A percentile compares a stretch with the other conserved stretches of the same genome.
These are phyloP conservation scores for Bubo blakistoni DNA, from an alignment of 2,113 vertebrate genomes.

Conservation along the genomic window DNA sequence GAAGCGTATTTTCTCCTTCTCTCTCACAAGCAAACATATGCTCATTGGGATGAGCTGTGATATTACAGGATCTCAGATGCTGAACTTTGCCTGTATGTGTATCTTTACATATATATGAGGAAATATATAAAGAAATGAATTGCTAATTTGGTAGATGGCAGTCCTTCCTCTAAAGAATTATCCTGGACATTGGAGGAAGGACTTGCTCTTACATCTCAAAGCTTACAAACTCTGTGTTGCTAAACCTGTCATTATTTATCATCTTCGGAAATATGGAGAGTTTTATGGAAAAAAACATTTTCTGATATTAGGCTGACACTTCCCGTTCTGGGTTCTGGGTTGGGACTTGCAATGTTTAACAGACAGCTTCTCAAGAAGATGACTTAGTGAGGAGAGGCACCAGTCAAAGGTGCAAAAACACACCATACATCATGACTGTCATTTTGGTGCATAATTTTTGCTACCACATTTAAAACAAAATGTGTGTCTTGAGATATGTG, in stretches of 20 bases:
- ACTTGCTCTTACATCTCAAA: not conserved
- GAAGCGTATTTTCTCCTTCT: not conserved
- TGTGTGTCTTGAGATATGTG: not conserved
- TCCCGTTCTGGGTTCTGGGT: not conserved
- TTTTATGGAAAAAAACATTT: not conserved
- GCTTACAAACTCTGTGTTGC: not conserved
- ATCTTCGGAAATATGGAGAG: not conserved
- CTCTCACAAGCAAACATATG: not conserved
- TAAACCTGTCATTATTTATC: not conserved
- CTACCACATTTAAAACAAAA: not conserved
- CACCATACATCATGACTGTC: rapidly evolving
- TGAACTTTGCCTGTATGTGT: not conserved
- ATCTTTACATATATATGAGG: not conserved
- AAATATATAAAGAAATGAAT: not conserved
- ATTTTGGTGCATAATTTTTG: not conserved
- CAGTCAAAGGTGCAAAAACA: not conserved
- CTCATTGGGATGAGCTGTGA: not conserved
- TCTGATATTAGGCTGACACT: not conserved
- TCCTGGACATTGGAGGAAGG: not conserved
- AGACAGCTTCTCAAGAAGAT: not conserved
- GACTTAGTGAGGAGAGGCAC: not conserved
- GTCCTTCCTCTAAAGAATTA: not conserved
- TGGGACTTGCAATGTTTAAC: not conserved
- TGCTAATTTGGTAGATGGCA: not conserved
- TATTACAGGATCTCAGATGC: not conserved